phyloP scores from a whole-genome alignment of 1,140 invertebrate genomes.

The Lasaia peninsularis region DNA sequence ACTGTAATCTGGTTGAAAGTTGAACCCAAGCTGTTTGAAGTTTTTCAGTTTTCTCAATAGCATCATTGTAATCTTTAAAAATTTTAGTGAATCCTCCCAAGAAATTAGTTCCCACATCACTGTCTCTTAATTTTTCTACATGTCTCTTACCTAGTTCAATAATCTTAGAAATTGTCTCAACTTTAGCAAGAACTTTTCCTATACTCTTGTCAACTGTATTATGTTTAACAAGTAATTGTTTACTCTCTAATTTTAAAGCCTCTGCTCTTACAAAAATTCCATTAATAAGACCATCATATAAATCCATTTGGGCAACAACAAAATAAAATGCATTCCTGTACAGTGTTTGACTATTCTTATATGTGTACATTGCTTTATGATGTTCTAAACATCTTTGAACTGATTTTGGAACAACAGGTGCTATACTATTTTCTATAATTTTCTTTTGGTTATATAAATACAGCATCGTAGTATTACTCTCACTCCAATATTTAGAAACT shows the following conservation, averaged over 20 bases:
- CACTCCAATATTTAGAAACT: conserved; percentile 64
- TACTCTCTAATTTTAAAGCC: conserved; percentile 62
- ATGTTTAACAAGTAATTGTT: conserved; percentile 56
- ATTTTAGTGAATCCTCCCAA: conserved; percentile 57
- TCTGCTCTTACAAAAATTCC: conserved; percentile 59
- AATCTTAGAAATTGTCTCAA: conserved; percentile 51
- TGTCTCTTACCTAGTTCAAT: conserved; percentile 51
- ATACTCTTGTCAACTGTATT: conserved; percentile 65
- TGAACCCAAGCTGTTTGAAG: conserved; percentile 59
- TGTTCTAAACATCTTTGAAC: conserved; percentile 68
- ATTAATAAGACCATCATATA: conserved; percentile 61
- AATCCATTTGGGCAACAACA: conserved; percentile 63
- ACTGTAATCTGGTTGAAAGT: conserved; percentile 57
- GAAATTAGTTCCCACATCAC: conserved; percentile 44
- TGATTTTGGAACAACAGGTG: conserved; percentile 59
- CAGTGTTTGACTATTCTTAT: conserved; percentile 58
- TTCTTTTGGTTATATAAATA: conserved; percentile 66
- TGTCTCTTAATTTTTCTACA: conserved; percentile 47
- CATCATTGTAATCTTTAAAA: conserved; percentile 54
- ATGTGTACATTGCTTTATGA: conserved; percentile 63
- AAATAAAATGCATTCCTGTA: conserved; percentile 65
- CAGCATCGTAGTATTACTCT: conserved; percentile 46
- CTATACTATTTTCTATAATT: conserved; percentile 51
- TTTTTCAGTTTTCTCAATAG: conserved; percentile 55
- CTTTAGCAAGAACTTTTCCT: conserved; percentile 58